Percentiles rank a stretch among this genome's conserved stretches.
Conservation (phyloP, 92 coral and sea anemone species). For the Desmophyllum pertusum region DNA sequence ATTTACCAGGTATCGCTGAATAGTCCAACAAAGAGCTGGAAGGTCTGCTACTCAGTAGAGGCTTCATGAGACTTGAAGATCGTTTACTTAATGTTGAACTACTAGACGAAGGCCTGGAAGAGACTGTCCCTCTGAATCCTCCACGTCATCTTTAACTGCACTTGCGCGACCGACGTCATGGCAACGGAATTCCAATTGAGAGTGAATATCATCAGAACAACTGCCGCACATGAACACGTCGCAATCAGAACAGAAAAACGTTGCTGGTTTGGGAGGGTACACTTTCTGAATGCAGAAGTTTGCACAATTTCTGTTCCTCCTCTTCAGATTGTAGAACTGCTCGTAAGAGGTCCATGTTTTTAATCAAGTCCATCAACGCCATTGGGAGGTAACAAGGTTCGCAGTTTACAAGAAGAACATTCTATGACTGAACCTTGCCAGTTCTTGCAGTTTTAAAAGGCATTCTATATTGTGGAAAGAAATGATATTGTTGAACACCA, state of each 20-base stretch:
- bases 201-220: constrained; percentile 94
- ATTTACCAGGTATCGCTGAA: constrained; percentile 76
- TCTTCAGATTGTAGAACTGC: constrained; percentile 81
- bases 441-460: constrained; percentile 80
- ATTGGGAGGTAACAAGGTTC: constrained; percentile 83
- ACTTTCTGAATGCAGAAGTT: constrained; percentile 92
- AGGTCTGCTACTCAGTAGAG: constrained; percentile 29
- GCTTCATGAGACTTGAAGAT: constrained; percentile 37
- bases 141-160: constrained; percentile 27
- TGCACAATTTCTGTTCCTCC: constrained; percentile 78
- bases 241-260: constrained; percentile 89
- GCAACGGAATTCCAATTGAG: constrained; percentile 85
- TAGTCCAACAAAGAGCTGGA: constrained; percentile 73
- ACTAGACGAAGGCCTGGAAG: constrained; percentile 60
- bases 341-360: constrained; percentile 82
- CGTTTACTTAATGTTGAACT: constrained; percentile 46
- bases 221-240: constrained; percentile 85
- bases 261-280: constrained; percentile 93
- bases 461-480: no score
- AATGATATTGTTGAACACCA: neutral
- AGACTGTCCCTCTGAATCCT: constrained; percentile 22
- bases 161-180: constrained; percentile 85
- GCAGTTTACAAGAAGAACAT: constrained; percentile 90
- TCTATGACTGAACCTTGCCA: constrained; percentile 95
- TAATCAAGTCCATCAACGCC: constrained; percentile 79